phyloP scores from a whole-genome alignment of 2,113 vertebrate species.

The Protobothrops mucrosquamatus region DNA sequence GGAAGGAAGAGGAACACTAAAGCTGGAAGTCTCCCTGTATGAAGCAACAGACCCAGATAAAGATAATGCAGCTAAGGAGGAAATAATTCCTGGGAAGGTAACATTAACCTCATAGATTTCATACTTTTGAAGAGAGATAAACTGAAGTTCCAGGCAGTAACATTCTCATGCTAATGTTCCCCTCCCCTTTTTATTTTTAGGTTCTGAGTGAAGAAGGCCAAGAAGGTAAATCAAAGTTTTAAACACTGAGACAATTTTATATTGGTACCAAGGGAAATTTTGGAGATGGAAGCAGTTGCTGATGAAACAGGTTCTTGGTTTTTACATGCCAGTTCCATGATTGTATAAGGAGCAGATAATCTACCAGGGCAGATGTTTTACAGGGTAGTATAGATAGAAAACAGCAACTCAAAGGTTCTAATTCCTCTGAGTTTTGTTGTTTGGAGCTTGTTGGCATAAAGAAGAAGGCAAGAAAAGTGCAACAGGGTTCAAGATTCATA shows the following conservation, averaged over 20 bases:
- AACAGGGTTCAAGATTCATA: background rate
- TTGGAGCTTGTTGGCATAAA: background rate
- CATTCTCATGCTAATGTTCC: constrained; percentile 37
- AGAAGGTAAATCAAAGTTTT: background rate
- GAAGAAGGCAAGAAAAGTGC: background rate
- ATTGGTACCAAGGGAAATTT: background rate
- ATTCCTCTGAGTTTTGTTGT: background rate
- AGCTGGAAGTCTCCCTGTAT: constrained; percentile 66
- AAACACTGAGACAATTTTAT: background rate
- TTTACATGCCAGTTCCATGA: background rate
- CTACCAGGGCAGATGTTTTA: background rate
- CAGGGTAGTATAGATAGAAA: background rate
- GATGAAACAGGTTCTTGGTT: background rate
- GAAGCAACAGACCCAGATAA: constrained; percentile 1
- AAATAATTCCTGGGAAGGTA: constrained; percentile 28
- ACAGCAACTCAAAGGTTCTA: background rate
- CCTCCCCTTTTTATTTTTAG: constrained; percentile 55
- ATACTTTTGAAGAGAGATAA: constrained; percentile 2
- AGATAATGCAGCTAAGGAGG: background rate
- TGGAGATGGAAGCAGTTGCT: background rate
- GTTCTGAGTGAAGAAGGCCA: constrained; percentile 3
- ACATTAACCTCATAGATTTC: background rate
- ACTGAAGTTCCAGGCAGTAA: background rate
- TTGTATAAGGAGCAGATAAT: background rate
- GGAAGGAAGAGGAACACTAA: constrained; percentile 56